Evolutionary conservation across 2,113 vertebrate genomes (phyloP).

Genomic region (Larimichthys crocea): DNA sequence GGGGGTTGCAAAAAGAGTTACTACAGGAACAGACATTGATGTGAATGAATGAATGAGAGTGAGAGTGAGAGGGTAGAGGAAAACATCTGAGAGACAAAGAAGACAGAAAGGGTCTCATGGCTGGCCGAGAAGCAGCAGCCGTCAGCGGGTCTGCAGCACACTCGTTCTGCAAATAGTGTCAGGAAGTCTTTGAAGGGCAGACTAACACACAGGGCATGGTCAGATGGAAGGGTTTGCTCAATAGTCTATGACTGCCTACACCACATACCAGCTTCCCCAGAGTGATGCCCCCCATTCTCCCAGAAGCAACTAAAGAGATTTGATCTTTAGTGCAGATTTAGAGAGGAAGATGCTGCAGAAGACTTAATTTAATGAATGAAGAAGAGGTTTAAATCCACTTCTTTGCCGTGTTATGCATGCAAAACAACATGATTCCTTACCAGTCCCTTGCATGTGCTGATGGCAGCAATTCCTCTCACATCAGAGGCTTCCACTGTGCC

Average conservation of each 20-base stretch:
- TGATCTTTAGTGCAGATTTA: neutral
- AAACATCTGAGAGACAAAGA: constrained; percentile 46
- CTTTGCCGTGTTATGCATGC: neutral
- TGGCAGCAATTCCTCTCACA: constrained; percentile 82
- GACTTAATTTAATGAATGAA: constrained; percentile 21
- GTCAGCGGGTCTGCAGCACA: constrained; percentile 50
- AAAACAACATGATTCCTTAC: constrained; percentile 82
- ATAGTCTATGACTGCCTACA: constrained; percentile 25
- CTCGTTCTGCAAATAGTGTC: constrained; percentile 71
- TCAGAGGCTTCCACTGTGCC: constrained; percentile 84
- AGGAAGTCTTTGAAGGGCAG: constrained; percentile 69
- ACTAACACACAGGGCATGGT: constrained; percentile 68
- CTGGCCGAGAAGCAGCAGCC: constrained; percentile 50
- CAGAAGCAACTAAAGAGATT: neutral
- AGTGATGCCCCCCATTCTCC: constrained; percentile 26
- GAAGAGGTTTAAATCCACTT: neutral
- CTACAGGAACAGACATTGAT: constrained; percentile 1
- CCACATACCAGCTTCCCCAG: constrained; percentile 36
- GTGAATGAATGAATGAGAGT: constrained; percentile 13
- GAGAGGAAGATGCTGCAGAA: neutral
- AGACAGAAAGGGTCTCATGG: constrained; percentile 40
- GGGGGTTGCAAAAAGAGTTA: constrained; percentile 3
- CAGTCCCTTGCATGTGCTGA: constrained; percentile 93
- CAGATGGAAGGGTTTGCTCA: constrained; percentile 53
- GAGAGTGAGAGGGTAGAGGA: constrained; percentile 28